Percentiles rank a stretch among this genome's conserved stretches.
Evolutionary conservation across 2,888 invertebrate species (phyloP).

Genomic region (Scaptomyza parva): DNA sequence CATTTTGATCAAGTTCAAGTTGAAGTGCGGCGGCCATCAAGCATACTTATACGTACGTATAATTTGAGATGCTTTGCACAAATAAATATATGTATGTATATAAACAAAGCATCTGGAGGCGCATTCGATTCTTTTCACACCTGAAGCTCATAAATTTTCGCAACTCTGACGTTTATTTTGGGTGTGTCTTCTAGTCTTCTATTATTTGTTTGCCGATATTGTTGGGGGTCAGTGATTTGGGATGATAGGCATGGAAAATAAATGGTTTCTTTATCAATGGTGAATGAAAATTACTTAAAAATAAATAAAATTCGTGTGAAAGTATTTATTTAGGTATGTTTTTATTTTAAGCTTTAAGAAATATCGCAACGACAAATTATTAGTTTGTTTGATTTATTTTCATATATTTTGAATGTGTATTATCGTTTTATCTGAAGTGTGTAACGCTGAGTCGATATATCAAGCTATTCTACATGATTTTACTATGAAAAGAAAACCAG

Average conservation of each 20-base stretch:
- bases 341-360: not conserved
- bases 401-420: no score
- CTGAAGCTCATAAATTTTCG: constrained; percentile 60
- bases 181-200: not conserved
- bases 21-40: constrained; percentile 45
- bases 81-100: no score
- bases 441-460: no score
- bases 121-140: constrained; percentile 56
- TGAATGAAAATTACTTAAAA: not conserved
- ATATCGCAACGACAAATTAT: not conserved
- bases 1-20: constrained; percentile 70
- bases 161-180: constrained; percentile 38
- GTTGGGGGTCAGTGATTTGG: constrained; percentile 18
- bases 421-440: no score
- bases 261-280: not conserved
- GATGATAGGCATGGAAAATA: not conserved
- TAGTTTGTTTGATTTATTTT: not conserved
- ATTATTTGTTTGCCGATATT: constrained; percentile 16
- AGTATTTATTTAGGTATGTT: not conserved
- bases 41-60: not conserved
- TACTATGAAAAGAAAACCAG: no score
- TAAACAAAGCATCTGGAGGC: constrained; percentile 42
- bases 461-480: no score
- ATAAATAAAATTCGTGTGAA: not conserved
- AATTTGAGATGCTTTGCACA: constrained; percentile 33